Evolutionary conservation across 2,888 invertebrate species (phyloP).

Genomic region (Macrosoma leucophasiata): DNA sequence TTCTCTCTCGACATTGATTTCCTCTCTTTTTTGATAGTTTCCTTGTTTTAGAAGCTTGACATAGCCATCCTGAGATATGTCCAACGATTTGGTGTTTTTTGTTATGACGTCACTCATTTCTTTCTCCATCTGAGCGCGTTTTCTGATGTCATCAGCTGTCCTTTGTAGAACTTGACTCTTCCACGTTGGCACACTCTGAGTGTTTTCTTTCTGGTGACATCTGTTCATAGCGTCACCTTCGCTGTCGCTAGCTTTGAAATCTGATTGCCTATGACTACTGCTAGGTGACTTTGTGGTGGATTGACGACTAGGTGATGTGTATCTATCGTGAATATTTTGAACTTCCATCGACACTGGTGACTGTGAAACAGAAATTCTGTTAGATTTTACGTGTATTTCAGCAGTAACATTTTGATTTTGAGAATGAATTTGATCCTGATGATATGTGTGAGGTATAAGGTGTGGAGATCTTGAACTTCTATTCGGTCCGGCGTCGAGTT

Average conservation of each 20-base stretch:
- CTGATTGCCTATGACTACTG: constrained; percentile 37
- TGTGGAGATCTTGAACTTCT: constrained; percentile 46
- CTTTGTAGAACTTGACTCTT: constrained; percentile 67
- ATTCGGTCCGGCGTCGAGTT: constrained; percentile 56
- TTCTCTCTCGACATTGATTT: constrained; percentile 42
- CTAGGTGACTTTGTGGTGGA: constrained; percentile 51
- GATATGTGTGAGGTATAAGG: constrained; percentile 31
- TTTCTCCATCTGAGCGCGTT: constrained; percentile 54
- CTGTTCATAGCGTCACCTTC: constrained; percentile 37
- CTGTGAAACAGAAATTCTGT: constrained; percentile 54
- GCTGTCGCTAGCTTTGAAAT: constrained; percentile 39
- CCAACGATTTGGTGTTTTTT: constrained; percentile 50
- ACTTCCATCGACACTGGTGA: constrained; percentile 57
- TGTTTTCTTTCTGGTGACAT: constrained; percentile 28
- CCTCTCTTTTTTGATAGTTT: constrained; percentile 34
- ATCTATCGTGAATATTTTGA: constrained; percentile 47
- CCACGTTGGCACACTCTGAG: constrained; percentile 46
- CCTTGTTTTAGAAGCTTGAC: constrained; percentile 61
- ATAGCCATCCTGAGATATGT: constrained; percentile 70
- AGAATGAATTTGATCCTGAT: constrained; percentile 34
- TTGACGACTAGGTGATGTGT: constrained; percentile 50
- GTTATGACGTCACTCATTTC: constrained; percentile 53
- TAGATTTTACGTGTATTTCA: constrained; percentile 65
- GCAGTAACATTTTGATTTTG: constrained; percentile 57
- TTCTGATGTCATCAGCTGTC: constrained; percentile 64